Evolutionary conservation across 2,888 invertebrate genomes (phyloP), one percentile per base, ranked within the genome.

Genomic region (Zele albiditarsus): DNA sequence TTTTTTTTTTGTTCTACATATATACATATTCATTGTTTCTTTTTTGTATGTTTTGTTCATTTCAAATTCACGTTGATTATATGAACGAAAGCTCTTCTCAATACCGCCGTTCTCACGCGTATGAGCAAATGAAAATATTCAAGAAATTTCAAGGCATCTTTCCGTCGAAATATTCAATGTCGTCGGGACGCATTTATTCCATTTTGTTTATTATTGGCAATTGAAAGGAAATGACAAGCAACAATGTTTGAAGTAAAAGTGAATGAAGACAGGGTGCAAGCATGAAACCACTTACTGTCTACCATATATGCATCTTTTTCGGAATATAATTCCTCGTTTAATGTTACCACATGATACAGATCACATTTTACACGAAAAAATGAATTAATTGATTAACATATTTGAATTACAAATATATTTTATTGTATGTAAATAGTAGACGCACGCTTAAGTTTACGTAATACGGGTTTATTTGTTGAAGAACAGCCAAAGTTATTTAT

Each of bases 381-480:
- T 62, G 46, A 62, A 62, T 12, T 28, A 71, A 46, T 60, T 53
- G 53, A 53, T 66, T 66, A 31, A 53, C 67, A 49, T 53, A 66
- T 25, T 49, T 28, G 31, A 67, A 31, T 68, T 68, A 31, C n/a
- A 67, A 28, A 65, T 58, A 65, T 67, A 73, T 67, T 53, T 70
- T 28, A 62, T 74, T 77, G 60, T 83, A 85, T 86, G 84, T 86
- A 85, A 85, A 87, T 85, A 87, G 85, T 86, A 86, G 85, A 82
- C 84, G 86, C 86, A 86, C 86, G 86, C 86, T 86, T 83, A 85
- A 84, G 84, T 84, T 81, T 85, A 86, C 86, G 84, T 83, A 82
- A 86, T 82, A 83, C 85, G 84, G 84, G 84, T 85, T 49, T 63
- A 71, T 71, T 71, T 75, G 84, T 86, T 83, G 83, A 84, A 80